Evolutionary conservation across 2,888 invertebrate species (phyloP).

Genomic region (Parnassius orleans): DNA sequence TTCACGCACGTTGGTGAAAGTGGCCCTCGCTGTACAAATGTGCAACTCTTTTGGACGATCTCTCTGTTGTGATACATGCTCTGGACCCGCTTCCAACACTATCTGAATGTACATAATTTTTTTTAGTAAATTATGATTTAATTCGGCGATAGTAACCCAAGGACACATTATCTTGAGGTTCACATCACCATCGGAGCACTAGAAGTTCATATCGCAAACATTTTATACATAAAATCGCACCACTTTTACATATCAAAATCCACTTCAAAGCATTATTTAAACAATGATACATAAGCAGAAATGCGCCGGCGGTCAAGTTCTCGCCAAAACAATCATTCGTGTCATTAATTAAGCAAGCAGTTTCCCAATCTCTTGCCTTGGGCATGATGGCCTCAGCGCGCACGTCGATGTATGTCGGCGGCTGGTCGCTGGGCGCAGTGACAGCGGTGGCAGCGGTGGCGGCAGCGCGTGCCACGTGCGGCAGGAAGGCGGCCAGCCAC

Average conservation of each 20-base stretch:
- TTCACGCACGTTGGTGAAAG: constrained; percentile 82
- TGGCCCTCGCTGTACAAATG: constrained; percentile 88
- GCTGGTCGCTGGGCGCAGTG: constrained; percentile 36
- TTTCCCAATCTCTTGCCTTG: constrained; percentile 78
- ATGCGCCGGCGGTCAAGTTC: too few species aligned
- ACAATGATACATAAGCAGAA: too few species aligned
- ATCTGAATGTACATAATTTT: constrained; percentile 72
- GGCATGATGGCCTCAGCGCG: constrained; percentile 97
- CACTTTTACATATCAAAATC: too few species aligned
- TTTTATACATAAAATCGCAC: too few species aligned
- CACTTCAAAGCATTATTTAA: too few species aligned
- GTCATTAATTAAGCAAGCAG: too few species aligned
- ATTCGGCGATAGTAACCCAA: too few species aligned
- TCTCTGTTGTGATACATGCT: constrained; percentile 90
- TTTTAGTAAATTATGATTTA: not conserved
- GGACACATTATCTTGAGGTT: too few species aligned
- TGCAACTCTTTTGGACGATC: constrained; percentile 94
- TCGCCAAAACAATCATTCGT: too few species aligned
- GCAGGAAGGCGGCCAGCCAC: constrained; percentile 96
- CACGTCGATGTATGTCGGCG: constrained; percentile 86
- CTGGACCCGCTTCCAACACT: constrained; percentile 87
- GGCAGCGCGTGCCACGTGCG: constrained; percentile 90
- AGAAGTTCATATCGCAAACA: too few species aligned
- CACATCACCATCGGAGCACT: too few species aligned
- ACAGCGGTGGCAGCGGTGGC: constrained; percentile 44